Evolutionary conservation across 2,888 invertebrate species (phyloP), one percentile per base, ranked within the genome.

Genomic region (Fabriciana adippe): DNA sequence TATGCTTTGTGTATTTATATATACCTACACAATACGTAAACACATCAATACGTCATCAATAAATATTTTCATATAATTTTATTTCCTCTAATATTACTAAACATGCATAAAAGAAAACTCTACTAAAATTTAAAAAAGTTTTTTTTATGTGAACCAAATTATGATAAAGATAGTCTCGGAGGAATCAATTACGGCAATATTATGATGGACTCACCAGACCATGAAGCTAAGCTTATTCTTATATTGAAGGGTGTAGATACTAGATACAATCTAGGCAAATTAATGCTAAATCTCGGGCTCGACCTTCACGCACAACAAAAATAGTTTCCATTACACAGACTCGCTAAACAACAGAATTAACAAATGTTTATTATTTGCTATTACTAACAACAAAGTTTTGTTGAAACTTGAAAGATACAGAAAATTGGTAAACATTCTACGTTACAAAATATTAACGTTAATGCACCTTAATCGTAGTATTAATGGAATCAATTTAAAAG

Each of bases 281-380:
- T 62, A 68, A 70, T 59, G 48, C 57, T 50, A 59, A 60, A 70
- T 68, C 63, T 69, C 50, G 55, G 65, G 68, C 57, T 59, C 68
- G 72, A 70, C 76, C 76, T 76, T 76, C 73, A 66, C 55, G 57
- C 55, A 66, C 61, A 59, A 71, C 72, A 64, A 73, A 76, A 76
- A 76, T 74, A 73, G 73, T 71, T 69, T 69, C 64, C 54, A 67
- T 71, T 69, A 68, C 72, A 68, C 71, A 67, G 70, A 57, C 57
- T 59, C 67, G 68, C 67, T 71, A 69, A 71, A 71, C 62, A 66
- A 69, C 65, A 66, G 66, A 48, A 63, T 66, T 69, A 64, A 26
- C 59, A 55, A 41, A 68, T 72, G 69, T 69, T 69, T 71, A 68
- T 67, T 68, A 63, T 67, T 56, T 45, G 55, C 59, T 53, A 45